Percentiles rank a stretch among this genome's conserved stretches.
Conservation (phyloP, 2,797 vertebrate species). For the Thalassophryne amazonica region DNA sequence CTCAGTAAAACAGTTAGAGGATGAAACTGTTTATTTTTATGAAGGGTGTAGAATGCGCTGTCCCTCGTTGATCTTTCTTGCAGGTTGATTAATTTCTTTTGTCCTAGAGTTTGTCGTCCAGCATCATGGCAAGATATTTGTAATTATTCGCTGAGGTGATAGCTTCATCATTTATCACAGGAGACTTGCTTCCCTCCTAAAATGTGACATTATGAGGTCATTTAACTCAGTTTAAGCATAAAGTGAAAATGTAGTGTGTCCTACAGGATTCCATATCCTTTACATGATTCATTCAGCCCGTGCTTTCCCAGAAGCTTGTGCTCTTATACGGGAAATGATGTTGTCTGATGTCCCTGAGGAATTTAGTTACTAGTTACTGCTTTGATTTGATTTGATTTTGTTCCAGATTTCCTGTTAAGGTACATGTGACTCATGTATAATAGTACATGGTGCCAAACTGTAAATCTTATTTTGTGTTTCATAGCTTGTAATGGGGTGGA, state of each 20-base stretch:
- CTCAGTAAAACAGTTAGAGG: not conserved
- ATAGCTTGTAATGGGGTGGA: too few species aligned
- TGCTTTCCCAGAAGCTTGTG: slow-evolving; percentile 2
- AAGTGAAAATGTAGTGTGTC: slow-evolving; percentile 17
- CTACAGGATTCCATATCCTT: slow-evolving; percentile 25
- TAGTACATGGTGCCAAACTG: too few species aligned
- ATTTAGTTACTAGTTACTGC: too few species aligned
- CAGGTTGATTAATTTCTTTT: slow-evolving; percentile 24
- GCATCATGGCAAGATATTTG: slow-evolving; percentile 21
- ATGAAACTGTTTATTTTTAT: not conserved
- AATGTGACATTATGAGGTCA: slow-evolving; percentile 26
- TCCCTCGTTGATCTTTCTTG: not conserved
- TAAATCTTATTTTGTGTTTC: too few species aligned
- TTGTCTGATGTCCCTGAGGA: too few species aligned
- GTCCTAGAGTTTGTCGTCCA: slow-evolving; percentile 30
- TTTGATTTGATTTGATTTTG: too few species aligned
- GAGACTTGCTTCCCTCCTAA: slow-evolving; percentile 19
- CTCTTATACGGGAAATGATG: too few species aligned
- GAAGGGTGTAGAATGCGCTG: not conserved
- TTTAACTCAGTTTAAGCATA: slow-evolving; percentile 23
- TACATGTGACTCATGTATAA: too few species aligned
- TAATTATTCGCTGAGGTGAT: slow-evolving; percentile 35
- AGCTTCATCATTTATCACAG: slow-evolving; percentile 21
- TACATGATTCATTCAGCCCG: slow-evolving; percentile 30
- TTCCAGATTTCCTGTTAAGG: too few species aligned